Percentiles rank a stretch among this genome's conserved stretches.
Conservation (phyloP, 2,888 invertebrate genomes). For the Oxytorus armatus region DNA sequence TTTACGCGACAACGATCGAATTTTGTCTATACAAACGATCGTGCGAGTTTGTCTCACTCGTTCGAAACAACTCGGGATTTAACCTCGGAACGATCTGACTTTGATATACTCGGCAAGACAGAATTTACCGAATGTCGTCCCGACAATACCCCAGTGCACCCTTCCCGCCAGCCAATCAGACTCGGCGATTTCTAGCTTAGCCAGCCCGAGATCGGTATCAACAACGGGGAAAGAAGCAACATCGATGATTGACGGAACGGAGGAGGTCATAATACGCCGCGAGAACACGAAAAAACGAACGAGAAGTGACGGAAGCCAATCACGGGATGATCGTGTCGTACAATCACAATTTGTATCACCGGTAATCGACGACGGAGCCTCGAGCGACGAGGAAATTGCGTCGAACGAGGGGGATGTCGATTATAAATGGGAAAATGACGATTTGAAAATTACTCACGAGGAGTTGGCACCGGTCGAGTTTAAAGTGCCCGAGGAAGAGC, state of each 20-base stretch:
- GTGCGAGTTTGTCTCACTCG: too few species aligned
- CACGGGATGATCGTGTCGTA: neutral
- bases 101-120: conserved; percentile 69
- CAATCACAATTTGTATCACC: conserved; percentile 10
- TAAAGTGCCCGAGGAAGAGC: conserved; percentile 67
- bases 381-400: conserved; percentile 64
- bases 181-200: conserved; percentile 83
- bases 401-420: conserved; percentile 38
- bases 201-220: conserved; percentile 72
- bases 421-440: neutral
- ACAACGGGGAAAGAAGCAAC: conserved; percentile 26
- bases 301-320: conserved; percentile 53
- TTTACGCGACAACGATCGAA: too few species aligned
- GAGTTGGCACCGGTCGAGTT: conserved; percentile 64
- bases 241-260: conserved; percentile 59
- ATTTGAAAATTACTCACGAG: conserved; percentile 35
- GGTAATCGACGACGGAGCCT: conserved; percentile 50
- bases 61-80: too few species aligned
- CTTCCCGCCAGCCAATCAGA: conserved; percentile 80
- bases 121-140: conserved; percentile 77
- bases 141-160: conserved; percentile 68
- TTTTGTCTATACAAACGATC: too few species aligned
- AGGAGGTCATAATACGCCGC: conserved; percentile 30
- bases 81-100: too few species aligned
- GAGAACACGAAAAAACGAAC: conserved; percentile 48